Evolutionary conservation across 2,113 vertebrate species (phyloP).

Genomic region (Raja brachyura): DNA sequence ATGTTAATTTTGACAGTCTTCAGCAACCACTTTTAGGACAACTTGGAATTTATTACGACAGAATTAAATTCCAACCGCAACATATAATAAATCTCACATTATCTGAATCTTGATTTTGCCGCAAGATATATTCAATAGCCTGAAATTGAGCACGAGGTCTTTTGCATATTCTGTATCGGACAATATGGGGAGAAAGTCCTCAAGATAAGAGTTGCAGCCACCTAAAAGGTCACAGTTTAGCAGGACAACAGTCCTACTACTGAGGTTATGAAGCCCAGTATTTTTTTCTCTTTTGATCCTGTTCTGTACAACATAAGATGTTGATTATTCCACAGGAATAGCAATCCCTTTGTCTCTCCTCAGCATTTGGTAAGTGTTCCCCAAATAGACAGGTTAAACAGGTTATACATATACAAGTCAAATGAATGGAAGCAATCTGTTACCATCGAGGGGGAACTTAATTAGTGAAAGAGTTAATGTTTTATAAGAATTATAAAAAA

Average conservation of each 20-base stretch:
- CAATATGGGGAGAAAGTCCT: neutral
- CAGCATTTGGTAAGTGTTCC: neutral
- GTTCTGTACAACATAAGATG: neutral
- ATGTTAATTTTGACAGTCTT: neutral
- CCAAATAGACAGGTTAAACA: neutral
- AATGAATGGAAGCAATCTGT: neutral
- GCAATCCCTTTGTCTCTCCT: neutral
- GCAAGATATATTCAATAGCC: neutral
- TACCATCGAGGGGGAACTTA: neutral
- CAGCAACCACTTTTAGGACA: neutral
- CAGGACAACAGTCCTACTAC: neutral
- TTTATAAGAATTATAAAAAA: neutral
- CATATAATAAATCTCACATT: neutral
- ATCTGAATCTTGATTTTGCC: neutral
- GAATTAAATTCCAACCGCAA: neutral
- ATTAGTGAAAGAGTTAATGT: neutral
- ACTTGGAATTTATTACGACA: neutral
- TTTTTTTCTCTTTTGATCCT: neutral
- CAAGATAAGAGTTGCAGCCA: neutral
- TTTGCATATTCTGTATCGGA: neutral
- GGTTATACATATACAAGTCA: neutral
- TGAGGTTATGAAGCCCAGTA: neutral
- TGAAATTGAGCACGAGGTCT: neutral
- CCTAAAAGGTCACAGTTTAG: neutral
- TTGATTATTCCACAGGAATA: neutral